A percentile compares a stretch with the other conserved stretches of the same genome.
phyloP scores from a whole-genome alignment of 2,888 invertebrate species.

The Sarcophaga caerulescens region DNA sequence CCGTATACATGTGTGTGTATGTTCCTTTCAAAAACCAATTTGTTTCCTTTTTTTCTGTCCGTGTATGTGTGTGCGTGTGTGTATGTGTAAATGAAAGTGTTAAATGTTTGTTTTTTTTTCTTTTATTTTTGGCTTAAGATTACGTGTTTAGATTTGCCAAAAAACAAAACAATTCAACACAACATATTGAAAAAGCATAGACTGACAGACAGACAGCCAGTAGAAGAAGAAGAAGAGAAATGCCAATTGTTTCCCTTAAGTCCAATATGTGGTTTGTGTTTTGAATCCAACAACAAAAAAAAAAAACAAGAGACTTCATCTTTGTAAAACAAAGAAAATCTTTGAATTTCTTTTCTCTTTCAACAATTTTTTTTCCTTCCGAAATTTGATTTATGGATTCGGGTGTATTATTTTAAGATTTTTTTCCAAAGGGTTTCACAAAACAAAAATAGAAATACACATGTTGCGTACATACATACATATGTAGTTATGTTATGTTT shows the following conservation, averaged over 20 bases:
- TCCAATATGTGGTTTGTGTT: slow-evolving; percentile 68
- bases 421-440: slow-evolving; percentile 8
- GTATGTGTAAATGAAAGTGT: slow-evolving; percentile 57
- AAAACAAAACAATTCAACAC: slow-evolving; percentile 2
- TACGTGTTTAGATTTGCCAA: slow-evolving; percentile 54
- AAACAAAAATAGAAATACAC: neutral
- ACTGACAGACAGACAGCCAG: slow-evolving; percentile 10
- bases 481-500: slow-evolving; percentile 1
- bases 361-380: neutral
- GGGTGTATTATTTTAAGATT: slow-evolving; percentile 41
- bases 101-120: slow-evolving; percentile 57
- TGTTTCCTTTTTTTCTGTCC: slow-evolving; percentile 9
- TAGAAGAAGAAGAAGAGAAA: slow-evolving; percentile 42
- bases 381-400: slow-evolving; percentile 64
- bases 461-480: neutral
- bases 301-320: neutral
- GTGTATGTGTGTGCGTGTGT: neutral
- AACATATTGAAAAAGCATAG: neutral
- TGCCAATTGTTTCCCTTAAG: slow-evolving; percentile 65
- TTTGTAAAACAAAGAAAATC: slow-evolving; percentile 2
- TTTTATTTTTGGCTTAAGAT: slow-evolving; percentile 57
- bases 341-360: neutral
- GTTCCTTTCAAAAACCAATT: slow-evolving; percentile 60
- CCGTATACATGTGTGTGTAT: neutral
- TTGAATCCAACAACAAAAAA: slow-evolving; percentile 17